Conservation (phyloP, 2,797 vertebrate genomes). For the Caiman crocodilus region DNA sequence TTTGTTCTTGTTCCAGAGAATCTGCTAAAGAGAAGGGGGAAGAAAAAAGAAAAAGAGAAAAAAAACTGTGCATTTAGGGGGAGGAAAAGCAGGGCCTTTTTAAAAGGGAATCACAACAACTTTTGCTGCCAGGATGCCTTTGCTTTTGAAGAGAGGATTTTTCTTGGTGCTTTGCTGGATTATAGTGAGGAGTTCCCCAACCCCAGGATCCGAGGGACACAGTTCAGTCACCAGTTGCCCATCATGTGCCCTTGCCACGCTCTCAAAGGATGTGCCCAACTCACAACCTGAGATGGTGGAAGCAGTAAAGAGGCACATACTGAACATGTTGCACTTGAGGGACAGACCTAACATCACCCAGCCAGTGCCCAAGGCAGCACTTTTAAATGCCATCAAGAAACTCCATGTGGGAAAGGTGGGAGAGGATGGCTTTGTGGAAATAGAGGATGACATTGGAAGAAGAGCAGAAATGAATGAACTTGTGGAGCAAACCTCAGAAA, state of each 20-base stretch:
- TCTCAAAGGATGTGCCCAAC: constrained; percentile 85
- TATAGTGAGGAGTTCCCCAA: constrained; percentile 87
- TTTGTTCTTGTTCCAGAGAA: constrained; percentile 85
- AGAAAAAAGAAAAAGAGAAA: constrained; percentile 44
- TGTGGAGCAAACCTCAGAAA: constrained; percentile 90
- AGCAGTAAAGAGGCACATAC: constrained; percentile 95
- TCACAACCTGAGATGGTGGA: constrained; percentile 93
- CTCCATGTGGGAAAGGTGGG: constrained; percentile 93
- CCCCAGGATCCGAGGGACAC: constrained; percentile 82
- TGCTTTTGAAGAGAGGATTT: constrained; percentile 84
- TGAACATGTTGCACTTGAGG: constrained; percentile 96
- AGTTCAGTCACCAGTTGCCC: constrained; percentile 85
- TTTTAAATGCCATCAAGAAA: constrained; percentile 93
- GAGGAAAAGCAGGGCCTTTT: constrained; percentile 82
- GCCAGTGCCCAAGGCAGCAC: constrained; percentile 91
- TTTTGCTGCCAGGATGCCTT: constrained; percentile 88
- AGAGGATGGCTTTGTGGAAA: constrained; percentile 92
- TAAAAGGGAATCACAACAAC: constrained; percentile 83
- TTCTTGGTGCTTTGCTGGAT: constrained; percentile 85
- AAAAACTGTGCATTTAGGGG: constrained; percentile 78
- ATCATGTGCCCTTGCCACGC: constrained; percentile 88
- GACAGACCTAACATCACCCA: constrained; percentile 94
- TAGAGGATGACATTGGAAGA: constrained; percentile 87
- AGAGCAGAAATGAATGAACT: constrained; percentile 85
- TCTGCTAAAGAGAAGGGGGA: constrained; percentile 81